phyloP scores from a whole-genome alignment of 2,797 vertebrate genomes.

The Poliocrania exsul region DNA sequence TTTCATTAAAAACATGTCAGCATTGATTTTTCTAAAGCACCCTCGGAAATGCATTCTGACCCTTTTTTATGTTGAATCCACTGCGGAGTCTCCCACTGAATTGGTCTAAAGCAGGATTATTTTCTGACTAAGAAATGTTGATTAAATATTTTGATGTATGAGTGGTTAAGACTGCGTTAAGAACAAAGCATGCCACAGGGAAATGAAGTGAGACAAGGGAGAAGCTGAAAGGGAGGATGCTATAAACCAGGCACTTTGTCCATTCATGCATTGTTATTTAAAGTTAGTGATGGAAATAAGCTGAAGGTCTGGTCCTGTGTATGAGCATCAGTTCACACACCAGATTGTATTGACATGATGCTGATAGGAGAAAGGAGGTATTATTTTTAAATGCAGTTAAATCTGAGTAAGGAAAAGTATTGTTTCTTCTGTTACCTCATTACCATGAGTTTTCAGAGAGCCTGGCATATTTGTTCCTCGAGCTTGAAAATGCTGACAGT shows the following conservation, averaged over 20 bases:
- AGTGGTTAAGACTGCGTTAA: conserved; percentile 42
- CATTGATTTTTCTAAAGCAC: conserved; percentile 54
- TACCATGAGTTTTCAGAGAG: not conserved
- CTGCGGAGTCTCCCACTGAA: conserved; percentile 5
- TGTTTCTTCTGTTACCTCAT: not conserved
- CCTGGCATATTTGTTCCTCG: not conserved
- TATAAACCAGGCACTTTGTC: conserved; percentile 33
- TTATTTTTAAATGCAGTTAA: not conserved
- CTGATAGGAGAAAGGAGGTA: not conserved
- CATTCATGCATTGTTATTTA: conserved; percentile 50
- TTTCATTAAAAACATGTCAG: conserved; percentile 61
- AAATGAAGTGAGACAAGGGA: conserved; percentile 56
- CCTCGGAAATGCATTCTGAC: conserved; percentile 43
- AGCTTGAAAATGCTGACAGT: not conserved
- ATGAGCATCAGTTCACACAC: not conserved
- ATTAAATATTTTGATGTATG: conserved; percentile 67
- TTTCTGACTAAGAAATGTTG: conserved; percentile 45
- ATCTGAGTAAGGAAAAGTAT: not conserved
- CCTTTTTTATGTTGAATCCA: conserved; percentile 20
- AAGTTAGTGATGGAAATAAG: conserved; percentile 23
- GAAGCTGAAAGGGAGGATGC: conserved; percentile 55
- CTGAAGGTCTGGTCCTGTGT: not conserved
- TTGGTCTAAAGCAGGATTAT: conserved; percentile 28
- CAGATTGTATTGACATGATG: not conserved
- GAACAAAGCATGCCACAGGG: conserved; percentile 55